phyloP scores from a whole-genome alignment of 2,888 invertebrate species.

The Eilema caniola region DNA sequence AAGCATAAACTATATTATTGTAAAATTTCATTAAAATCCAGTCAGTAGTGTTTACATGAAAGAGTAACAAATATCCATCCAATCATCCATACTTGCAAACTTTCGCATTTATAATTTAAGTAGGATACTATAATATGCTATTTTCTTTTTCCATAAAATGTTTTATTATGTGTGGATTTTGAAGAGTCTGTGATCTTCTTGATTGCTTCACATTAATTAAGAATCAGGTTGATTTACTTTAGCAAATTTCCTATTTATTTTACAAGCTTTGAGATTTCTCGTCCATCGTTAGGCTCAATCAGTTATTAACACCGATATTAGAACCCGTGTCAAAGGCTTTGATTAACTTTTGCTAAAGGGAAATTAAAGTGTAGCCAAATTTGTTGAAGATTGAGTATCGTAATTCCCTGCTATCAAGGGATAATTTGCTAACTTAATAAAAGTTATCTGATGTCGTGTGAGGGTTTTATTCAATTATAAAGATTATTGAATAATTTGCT shows the following conservation, averaged over 20 bases:
- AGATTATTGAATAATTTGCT: background rate
- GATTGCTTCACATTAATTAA: background rate
- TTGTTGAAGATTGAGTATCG: constrained; percentile 39
- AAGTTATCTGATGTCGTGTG: constrained; percentile 11
- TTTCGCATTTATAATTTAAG: no score
- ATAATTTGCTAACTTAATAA: constrained; percentile 28
- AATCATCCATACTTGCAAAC: no score
- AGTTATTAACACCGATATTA: constrained; percentile 42
- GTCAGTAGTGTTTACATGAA: no score
- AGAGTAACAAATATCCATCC: no score
- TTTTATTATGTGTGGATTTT: no score
- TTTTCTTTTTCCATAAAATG: no score
- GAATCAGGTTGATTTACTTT: background rate
- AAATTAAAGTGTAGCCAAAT: constrained; percentile 40
- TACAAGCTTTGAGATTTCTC: background rate
- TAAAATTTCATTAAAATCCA: no score
- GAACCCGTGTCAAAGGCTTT: constrained; percentile 40
- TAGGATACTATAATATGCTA: no score
- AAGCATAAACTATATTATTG: no score
- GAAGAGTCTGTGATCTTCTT: background rate
- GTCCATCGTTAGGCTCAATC: constrained; percentile 26
- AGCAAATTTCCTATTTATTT: background rate
- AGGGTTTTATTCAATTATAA: background rate
- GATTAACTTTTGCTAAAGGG: constrained; percentile 49
- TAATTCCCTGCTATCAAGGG: constrained; percentile 10